Percentiles rank a stretch among this genome's conserved stretches.
phyloP scores from a whole-genome alignment of 2,797 vertebrate genomes.

The Bradypodion pumilum region DNA sequence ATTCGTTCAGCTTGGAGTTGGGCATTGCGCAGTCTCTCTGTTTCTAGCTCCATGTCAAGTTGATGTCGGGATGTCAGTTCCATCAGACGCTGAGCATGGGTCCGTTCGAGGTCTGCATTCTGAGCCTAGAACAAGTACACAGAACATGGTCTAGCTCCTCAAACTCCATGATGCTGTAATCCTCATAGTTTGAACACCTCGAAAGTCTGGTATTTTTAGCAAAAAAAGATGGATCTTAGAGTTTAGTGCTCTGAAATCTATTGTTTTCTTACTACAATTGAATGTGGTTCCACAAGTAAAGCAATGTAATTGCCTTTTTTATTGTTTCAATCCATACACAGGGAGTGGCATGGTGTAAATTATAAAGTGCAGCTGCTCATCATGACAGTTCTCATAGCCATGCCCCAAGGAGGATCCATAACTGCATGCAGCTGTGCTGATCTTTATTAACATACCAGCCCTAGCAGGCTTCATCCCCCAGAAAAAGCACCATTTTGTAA shows the following conservation, averaged over 20 bases:
- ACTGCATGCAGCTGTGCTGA: not conserved
- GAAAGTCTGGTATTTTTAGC: too few relatives aligned
- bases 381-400: too few relatives aligned
- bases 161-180: not conserved
- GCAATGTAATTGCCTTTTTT: not conserved
- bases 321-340: not conserved
- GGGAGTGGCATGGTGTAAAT: not conserved
- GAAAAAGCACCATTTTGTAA: not conserved
- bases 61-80: constrained; percentile 77
- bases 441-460: not conserved
- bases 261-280: not conserved
- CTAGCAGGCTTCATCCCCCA: not conserved
- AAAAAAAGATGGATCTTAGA: too few relatives aligned
- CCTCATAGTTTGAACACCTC: not conserved
- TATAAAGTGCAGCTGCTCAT: too few relatives aligned
- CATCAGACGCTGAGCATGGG: constrained; percentile 76
- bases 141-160: not conserved
- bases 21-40: constrained; percentile 63
- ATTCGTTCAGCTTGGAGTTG: constrained; percentile 74
- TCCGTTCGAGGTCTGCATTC: constrained; percentile 73
- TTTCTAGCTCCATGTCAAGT: constrained; percentile 75
- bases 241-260: not conserved
- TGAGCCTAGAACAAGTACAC: constrained; percentile 69
- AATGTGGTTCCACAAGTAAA: not conserved
- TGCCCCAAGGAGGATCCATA: too few relatives aligned